phyloP scores from a whole-genome alignment of 2,888 invertebrate genomes.

The Rotaria sp. region DNA sequence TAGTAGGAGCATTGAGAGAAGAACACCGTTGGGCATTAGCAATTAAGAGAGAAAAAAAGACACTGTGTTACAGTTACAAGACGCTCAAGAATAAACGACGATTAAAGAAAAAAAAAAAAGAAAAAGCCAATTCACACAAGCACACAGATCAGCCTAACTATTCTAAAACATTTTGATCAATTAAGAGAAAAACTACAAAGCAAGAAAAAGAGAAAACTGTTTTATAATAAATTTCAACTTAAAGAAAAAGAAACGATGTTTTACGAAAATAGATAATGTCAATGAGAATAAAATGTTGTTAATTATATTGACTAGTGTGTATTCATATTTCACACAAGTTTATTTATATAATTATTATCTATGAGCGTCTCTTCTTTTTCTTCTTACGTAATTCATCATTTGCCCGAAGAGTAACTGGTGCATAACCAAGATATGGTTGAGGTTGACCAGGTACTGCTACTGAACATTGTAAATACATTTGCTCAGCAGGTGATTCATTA shows the following conservation, averaged over 20 bases:
- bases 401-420: neutral
- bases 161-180: neutral
- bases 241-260: neutral
- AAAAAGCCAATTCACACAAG: neutral
- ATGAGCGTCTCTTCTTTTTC: neutral
- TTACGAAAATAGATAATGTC: constrained; percentile 1
- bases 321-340: neutral
- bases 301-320: neutral
- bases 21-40: neutral
- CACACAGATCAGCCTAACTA: neutral
- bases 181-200: neutral
- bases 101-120: neutral
- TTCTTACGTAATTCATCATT: neutral
- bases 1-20: neutral
- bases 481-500: neutral
- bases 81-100: neutral
- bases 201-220: neutral
- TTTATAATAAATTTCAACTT: neutral
- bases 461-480: constrained; percentile 11
- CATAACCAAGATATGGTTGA: neutral
- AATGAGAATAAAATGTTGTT: neutral
- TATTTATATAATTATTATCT: neutral
- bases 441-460: neutral
- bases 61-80: constrained; percentile 19
- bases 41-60: neutral